These are phyloP conservation scores for Cheirogaleus medius DNA, from an alignment of 2,113 vertebrate species.

Conservation along the genomic window DNA sequence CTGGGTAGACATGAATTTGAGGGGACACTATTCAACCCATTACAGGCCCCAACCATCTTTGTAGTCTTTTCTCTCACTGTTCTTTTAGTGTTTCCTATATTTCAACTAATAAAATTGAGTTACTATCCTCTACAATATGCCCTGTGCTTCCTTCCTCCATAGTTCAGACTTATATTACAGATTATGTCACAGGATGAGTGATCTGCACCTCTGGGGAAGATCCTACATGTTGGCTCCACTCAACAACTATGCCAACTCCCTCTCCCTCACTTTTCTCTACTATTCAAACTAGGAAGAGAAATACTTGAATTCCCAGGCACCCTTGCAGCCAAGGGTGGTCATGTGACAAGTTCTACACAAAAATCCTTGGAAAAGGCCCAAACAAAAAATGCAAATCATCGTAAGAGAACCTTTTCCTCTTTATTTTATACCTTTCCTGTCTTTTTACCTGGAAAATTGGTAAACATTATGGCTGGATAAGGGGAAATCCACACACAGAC, in stretches of 20 bases:
- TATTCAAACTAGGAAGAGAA: constrained; percentile 1
- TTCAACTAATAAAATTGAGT: not conserved
- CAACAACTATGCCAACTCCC: not conserved
- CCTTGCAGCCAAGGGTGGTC: not conserved
- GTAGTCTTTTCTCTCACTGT: not conserved
- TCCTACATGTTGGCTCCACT: not conserved
- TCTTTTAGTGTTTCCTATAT: not conserved
- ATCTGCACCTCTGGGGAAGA: not conserved
- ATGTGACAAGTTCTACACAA: not conserved
- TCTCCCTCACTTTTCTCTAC: not conserved
- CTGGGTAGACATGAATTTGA: not conserved
- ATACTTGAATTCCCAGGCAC: not conserved
- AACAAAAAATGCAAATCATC: constrained; percentile 4
- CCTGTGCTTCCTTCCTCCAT: not conserved
- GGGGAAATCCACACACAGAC: not conserved
- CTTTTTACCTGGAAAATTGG: not conserved
- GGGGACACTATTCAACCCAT: not conserved
- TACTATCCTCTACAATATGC: not conserved
- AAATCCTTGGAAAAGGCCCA: not conserved
- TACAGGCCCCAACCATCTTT: not conserved
- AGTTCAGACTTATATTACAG: not conserved
- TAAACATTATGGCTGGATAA: not conserved
- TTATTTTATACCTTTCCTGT: not conserved
- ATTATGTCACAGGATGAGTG: not conserved
- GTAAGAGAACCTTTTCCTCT: not conserved